Conservation (phyloP, 2,797 vertebrate species). For the Aplochiton taeniatus region DNA sequence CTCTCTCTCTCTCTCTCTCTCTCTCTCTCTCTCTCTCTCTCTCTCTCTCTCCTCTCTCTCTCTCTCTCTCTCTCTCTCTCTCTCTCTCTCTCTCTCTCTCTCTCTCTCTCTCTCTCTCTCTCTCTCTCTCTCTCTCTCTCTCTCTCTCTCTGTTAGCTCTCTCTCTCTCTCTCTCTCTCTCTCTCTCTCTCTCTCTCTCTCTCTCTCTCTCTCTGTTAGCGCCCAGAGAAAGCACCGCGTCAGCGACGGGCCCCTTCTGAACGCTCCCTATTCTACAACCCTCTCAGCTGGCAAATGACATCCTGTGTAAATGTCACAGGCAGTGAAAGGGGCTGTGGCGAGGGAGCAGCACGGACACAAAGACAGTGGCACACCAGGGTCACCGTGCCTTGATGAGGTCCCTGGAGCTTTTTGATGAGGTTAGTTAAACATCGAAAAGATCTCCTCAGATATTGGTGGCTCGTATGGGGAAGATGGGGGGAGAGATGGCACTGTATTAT, state of each 20-base stretch:
- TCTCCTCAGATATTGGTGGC: constrained; percentile 35
- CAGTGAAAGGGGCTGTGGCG: constrained; percentile 41
- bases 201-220: constrained; percentile 48
- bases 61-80: no score
- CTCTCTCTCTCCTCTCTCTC: background rate
- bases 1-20: no score
- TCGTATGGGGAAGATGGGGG: no score
- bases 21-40: constrained; percentile 11
- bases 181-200: no score
- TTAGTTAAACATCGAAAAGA: constrained; percentile 68
- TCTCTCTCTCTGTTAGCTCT: background rate
- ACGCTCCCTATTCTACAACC: constrained; percentile 63
- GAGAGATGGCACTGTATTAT: no score
- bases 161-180: background rate
- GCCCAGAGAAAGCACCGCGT: no score
- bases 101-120: no score
- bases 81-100: no score
- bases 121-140: no score
- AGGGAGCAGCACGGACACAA: constrained; percentile 43
- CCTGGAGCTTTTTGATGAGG: constrained; percentile 62
- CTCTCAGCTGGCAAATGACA: constrained; percentile 63
- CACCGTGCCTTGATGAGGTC: no score
- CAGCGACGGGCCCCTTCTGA: no score
- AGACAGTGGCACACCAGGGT: constrained; percentile 21
- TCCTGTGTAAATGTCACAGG: constrained; percentile 70